Evolutionary conservation across 2,888 invertebrate species (phyloP), one percentile per base, ranked within the genome.

Genomic region (Diarsia brunnea): DNA sequence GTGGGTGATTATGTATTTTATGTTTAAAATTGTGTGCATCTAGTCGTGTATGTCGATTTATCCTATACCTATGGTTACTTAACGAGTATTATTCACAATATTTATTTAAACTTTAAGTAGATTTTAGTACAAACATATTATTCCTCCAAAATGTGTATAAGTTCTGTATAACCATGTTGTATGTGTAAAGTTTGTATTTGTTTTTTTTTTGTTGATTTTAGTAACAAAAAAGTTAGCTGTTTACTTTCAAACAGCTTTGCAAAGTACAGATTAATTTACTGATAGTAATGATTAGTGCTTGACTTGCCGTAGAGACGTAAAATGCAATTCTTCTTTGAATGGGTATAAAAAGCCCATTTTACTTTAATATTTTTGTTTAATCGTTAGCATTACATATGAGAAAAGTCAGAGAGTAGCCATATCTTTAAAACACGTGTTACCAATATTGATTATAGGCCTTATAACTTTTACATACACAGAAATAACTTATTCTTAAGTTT

Each of bases 11-110:
- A 71, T 63, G 4, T 84, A 55, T 51, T 49, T 31, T 61, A 69
- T 24, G 8, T 71, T n/a, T 66, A 19, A 58, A 64, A n/a, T 82
- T 49, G 86, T 84, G 86, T 83, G 79, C 64, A 73, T 85, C 85
- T 85, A 85, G 85, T 87, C 87, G 60, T 70, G 61, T 79, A 68
- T 53, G 65, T 74, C 53, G 70, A 60, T 64, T 47, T 79, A 83
- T 80, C 67, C 67, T 79, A 75, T 77, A 80, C 69, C 74, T 79
- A 75, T 76, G 64, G 84, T 78, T 78, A 85, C 76, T 81, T 80
- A 70, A 84, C 5, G 74, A 87, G 87, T 89, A 88, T 86, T 84
- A 87, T 81, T 73, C 77, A 66, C 58, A 51, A 76, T 76, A 70
- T 72, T 78, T 74, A 65, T 82, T 78, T 65, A 63, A 47, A 69